These are phyloP conservation scores for Petrolisthes cinctipes DNA, from an alignment of 2,888 invertebrate species.

Conservation along the genomic window DNA sequence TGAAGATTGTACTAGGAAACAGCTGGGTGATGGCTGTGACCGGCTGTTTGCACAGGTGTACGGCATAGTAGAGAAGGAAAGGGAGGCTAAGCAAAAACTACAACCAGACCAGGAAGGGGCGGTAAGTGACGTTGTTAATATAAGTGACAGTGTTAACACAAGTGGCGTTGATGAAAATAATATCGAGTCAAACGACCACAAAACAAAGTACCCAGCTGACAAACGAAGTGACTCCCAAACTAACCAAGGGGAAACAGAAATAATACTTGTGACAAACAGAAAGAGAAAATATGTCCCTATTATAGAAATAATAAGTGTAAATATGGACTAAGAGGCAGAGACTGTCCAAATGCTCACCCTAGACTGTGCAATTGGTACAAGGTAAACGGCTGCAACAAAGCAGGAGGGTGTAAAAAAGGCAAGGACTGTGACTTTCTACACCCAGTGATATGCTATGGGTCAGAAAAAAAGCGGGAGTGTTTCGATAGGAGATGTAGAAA, in stretches of 20 bases:
- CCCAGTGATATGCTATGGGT: neutral
- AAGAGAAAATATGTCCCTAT: neutral
- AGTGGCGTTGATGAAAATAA: no score
- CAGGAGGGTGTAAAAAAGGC: neutral
- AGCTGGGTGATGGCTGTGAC: neutral
- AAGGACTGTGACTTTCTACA: neutral
- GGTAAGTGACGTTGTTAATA: neutral
- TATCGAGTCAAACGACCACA: neutral
- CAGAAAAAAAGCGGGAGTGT: neutral
- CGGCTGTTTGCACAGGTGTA: neutral
- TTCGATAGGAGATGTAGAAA: neutral
- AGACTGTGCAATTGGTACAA: neutral
- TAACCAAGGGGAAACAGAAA: neutral
- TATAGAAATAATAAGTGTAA: no score
- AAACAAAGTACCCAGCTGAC: neutral
- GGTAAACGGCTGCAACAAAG: neutral
- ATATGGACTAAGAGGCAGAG: neutral
- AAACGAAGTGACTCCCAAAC: neutral
- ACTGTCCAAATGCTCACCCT: neutral
- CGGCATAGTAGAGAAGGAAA: neutral
- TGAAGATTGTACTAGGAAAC: neutral
- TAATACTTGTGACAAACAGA: neutral
- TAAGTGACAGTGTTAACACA: no score
- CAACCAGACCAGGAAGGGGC: neutral
- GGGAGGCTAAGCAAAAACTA: neutral